Evolutionary conservation across 1,140 invertebrate species (phyloP), one percentile per base, ranked within the genome.

Genomic region (Scaptomyza hsui): DNA sequence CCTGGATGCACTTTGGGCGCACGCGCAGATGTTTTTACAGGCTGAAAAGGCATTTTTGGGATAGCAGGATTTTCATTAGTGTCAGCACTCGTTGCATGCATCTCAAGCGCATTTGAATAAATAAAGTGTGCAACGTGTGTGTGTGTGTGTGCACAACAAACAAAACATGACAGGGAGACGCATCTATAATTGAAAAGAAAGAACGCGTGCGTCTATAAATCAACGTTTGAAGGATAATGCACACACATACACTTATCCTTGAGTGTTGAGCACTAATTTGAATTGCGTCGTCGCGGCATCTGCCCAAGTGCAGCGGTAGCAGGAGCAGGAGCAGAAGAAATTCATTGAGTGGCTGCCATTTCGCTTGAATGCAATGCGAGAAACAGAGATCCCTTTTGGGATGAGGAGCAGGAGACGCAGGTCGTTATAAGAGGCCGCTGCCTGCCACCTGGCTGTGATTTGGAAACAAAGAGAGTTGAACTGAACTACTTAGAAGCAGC

Each of bases 261-360:
- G 79, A 78, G 75, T 83, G 75, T 74, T 68, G 80, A 76, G 52
- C 62, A 78, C 80, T 85, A 83, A 86, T 86, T 86, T 77, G 79
- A 82, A 82, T 80, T 64, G 68, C 72, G 47, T 56, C 49, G 53
- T 42, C 55, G 51, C 53, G 52, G 64, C 80, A 83, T 79, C 79
- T 78, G 75, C 69, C 70, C 70, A 61, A 55, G 59, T 41, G 67
- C 53, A 32, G 45, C 29, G 6, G 19, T 21, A 35, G 29, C 12
- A 21, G 49, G 35, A 53, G 18, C 51, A 53, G 19, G 1, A 53
- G 13, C 18, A 53, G 18, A 15, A 37, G 18, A 1, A 41, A 1
- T 19, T 9, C 26, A 15, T 60, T 18, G 55, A 61, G 56, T 52
- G 47, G 12, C 39, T 70, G 42, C 37, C 24, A 68, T 62, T 85